Evolutionary conservation across 2,888 invertebrate genomes (phyloP).

Genomic region (Metalampra italica): DNA sequence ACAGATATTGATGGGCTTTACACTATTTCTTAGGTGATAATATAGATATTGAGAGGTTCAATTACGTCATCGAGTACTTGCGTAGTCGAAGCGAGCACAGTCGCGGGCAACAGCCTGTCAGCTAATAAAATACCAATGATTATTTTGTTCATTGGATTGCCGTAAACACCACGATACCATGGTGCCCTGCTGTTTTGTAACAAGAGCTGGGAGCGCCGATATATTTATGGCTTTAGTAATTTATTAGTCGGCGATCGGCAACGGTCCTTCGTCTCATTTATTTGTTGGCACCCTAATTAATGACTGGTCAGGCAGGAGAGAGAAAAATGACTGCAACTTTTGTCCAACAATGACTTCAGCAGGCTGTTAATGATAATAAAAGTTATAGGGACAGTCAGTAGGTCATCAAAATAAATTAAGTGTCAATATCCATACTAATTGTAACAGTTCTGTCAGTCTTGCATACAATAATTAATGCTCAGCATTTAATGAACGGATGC

Average conservation of each 20-base stretch:
- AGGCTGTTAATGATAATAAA: too few relatives aligned
- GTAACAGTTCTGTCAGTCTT: too few relatives aligned
- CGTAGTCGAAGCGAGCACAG: neutral
- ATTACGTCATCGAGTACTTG: too few relatives aligned
- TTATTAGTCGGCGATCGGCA: conserved; percentile 15
- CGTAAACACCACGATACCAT: conserved; percentile 6
- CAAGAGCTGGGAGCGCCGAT: conserved; percentile 13
- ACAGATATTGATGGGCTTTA: too few relatives aligned
- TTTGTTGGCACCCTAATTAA: conserved; percentile 38
- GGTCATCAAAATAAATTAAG: too few relatives aligned
- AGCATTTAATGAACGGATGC: too few relatives aligned
- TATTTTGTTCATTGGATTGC: neutral
- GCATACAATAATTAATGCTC: too few relatives aligned
- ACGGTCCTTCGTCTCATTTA: conserved; percentile 18
- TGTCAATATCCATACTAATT: too few relatives aligned
- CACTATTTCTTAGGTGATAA: too few relatives aligned
- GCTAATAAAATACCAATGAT: neutral
- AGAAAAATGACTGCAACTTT: neutral
- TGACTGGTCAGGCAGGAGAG: conserved; percentile 12
- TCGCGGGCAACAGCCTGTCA: neutral
- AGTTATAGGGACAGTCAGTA: too few relatives aligned
- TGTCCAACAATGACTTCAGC: neutral
- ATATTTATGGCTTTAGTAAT: conserved; percentile 20
- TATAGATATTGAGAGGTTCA: too few relatives aligned
- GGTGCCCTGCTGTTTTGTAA: conserved; percentile 10